Conservation (phyloP, 2,888 invertebrate genomes). For the Halictus quadricinctus region DNA sequence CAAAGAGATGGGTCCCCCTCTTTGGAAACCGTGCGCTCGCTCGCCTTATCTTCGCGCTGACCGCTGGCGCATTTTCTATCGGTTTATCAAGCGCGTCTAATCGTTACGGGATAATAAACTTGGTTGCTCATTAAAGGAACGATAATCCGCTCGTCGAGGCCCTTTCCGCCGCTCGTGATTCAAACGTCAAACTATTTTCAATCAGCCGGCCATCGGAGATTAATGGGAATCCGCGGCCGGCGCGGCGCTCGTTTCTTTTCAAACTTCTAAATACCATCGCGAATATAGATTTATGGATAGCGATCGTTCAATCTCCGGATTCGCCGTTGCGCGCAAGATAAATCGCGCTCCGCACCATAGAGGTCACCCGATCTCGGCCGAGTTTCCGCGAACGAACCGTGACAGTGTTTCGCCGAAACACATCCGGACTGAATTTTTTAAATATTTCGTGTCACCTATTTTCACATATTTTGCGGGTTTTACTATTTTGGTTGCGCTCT, state of each 20-base stretch:
- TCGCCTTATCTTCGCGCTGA: constrained; percentile 46
- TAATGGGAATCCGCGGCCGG: constrained; percentile 52
- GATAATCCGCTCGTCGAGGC: constrained; percentile 49
- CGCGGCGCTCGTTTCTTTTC: constrained; percentile 45
- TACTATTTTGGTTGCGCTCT: too few species aligned
- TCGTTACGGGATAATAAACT: constrained; percentile 59
- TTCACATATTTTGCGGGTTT: too few species aligned
- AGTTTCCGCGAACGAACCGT: constrained; percentile 12
- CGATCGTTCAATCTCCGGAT: constrained; percentile 50
- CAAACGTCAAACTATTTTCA: constrained; percentile 62
- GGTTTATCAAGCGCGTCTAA: constrained; percentile 56
- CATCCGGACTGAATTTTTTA: too few species aligned
- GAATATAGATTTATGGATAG: constrained; percentile 58
- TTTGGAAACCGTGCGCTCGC: constrained; percentile 36
- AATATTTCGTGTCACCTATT: too few species aligned
- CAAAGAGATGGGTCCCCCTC: constrained; percentile 31
- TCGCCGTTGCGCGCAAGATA: constrained; percentile 31
- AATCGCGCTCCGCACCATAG: constrained; percentile 7
- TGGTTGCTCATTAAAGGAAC: constrained; percentile 56
- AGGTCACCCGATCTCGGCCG: constrained; percentile 32
- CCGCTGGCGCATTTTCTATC: constrained; percentile 54
- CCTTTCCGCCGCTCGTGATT: constrained; percentile 55
- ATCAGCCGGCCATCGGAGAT: constrained; percentile 55
- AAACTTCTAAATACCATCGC: constrained; percentile 51
- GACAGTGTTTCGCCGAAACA: not conserved